phyloP scores from a whole-genome alignment of 1,140 invertebrate genomes.

The Metaphire vulgaris region DNA sequence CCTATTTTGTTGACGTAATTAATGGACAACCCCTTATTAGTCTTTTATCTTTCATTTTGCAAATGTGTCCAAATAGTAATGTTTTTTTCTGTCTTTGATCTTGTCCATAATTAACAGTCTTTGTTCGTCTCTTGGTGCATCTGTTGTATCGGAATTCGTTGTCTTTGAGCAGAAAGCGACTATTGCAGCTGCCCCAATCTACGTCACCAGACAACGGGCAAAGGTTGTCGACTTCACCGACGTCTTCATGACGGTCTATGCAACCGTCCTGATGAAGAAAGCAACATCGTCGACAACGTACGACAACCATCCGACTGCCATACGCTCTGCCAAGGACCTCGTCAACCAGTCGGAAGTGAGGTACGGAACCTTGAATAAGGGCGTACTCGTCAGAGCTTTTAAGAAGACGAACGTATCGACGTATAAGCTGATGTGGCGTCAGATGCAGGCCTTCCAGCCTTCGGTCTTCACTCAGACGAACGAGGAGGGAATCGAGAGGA shows the following conservation, averaged over 20 bases:
- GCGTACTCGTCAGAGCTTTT: conserved; percentile 45
- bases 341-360: conserved; percentile 86
- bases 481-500: conserved; percentile 23
- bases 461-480: conserved; percentile 20
- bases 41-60: too few relatives aligned
- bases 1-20: too few relatives aligned
- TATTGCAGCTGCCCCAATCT: conserved; percentile 87
- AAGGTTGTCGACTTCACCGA: conserved; percentile 89
- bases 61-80: too few relatives aligned
- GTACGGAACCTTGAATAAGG: conserved; percentile 80
- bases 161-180: conserved; percentile 75
- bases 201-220: conserved; percentile 87
- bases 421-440: conserved; percentile 16
- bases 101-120: too few relatives aligned
- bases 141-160: neutral
- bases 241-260: conserved; percentile 93
- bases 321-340: conserved; percentile 14
- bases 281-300: conserved; percentile 21
- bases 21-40: too few relatives aligned
- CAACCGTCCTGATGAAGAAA: conserved; percentile 87
- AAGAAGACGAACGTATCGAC: neutral
- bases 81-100: too few relatives aligned
- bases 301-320: conserved; percentile 33
- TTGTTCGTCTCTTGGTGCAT: too few relatives aligned
- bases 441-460: conserved; percentile 14